Evolutionary conservation across 2,888 invertebrate genomes (phyloP).

Genomic region (Drosophila nr. fundita): DNA sequence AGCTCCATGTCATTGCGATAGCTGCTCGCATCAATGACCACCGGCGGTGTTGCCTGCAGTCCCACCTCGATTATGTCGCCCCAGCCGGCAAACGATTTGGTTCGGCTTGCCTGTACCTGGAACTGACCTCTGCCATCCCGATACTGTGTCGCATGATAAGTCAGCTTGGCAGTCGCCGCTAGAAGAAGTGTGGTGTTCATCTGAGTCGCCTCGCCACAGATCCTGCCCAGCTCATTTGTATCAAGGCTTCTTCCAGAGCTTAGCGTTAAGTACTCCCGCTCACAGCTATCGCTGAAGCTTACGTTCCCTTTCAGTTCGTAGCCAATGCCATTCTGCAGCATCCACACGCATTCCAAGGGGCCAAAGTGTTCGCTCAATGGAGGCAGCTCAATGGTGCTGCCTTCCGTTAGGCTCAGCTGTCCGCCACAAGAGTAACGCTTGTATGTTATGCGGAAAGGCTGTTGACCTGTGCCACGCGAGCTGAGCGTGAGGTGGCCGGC

Average conservation of each 20-base stretch:
- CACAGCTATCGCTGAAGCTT: conserved; percentile 87
- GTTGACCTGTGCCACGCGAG: neutral
- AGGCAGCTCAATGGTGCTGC: conserved; percentile 81
- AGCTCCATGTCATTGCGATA: conserved; percentile 93
- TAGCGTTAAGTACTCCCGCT: conserved; percentile 86
- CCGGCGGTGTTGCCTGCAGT: neutral
- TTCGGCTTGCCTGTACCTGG: conserved; percentile 34
- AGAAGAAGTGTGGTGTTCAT: conserved; percentile 47
- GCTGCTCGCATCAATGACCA: conserved; percentile 53
- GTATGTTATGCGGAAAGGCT: conserved; percentile 86
- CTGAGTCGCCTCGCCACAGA: conserved; percentile 85
- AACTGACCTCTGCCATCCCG: conserved; percentile 41
- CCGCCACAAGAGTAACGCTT: conserved; percentile 90
- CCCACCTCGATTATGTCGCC: conserved; percentile 87
- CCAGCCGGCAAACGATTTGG: conserved; percentile 70
- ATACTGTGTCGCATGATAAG: conserved; percentile 87
- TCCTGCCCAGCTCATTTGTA: conserved; percentile 85
- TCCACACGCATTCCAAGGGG: conserved; percentile 91
- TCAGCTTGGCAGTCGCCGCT: conserved; percentile 86
- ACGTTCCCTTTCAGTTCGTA: conserved; percentile 85
- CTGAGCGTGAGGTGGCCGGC: conserved; percentile 50
- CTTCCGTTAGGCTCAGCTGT: conserved; percentile 82
- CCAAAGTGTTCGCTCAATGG: conserved; percentile 67
- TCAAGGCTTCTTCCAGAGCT: conserved; percentile 56
- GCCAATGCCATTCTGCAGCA: conserved; percentile 79